A percentile compares a stretch with the other conserved stretches of the same genome.
Conservation (phyloP, 2,797 vertebrate species). For the Lutjanus argentimaculatus region DNA sequence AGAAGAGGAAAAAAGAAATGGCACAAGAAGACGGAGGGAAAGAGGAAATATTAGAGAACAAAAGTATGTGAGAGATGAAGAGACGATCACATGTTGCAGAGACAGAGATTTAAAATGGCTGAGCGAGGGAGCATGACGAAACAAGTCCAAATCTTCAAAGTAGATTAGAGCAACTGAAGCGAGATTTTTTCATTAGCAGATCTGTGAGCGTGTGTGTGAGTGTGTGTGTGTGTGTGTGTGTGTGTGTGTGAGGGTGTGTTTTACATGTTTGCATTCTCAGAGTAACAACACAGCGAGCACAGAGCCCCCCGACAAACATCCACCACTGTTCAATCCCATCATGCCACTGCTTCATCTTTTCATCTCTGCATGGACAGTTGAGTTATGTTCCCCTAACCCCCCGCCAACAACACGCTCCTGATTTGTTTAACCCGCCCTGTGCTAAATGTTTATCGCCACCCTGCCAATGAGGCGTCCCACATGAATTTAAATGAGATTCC, state of each 20-base stretch:
- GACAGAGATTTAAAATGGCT: constrained; percentile 53
- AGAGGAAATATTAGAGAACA: constrained; percentile 19
- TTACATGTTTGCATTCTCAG: constrained; percentile 15
- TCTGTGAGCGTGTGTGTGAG: not conserved
- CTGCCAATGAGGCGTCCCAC: constrained; percentile 37
- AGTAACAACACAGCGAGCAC: not conserved
- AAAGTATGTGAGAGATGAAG: constrained; percentile 7
- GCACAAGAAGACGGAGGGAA: not conserved
- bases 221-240: not conserved
- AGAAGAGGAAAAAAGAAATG: not conserved
- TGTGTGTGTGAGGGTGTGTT: constrained; percentile 3
- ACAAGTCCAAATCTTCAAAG: constrained; percentile 55
- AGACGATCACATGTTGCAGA: constrained; percentile 38
- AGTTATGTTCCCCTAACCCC: not conserved
- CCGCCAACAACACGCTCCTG: not conserved
- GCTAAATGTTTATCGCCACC: constrained; percentile 39
- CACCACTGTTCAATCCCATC: constrained; percentile 14
- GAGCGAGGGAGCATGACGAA: constrained; percentile 53
- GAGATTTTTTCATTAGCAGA: constrained; percentile 32
- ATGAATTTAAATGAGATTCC: constrained; percentile 48
- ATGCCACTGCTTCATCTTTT: constrained; percentile 12
- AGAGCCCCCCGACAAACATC: not conserved
- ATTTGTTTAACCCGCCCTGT: constrained; percentile 17
- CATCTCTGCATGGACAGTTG: constrained; percentile 5
- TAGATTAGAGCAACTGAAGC: constrained; percentile 54